Evolutionary conservation across 2,888 invertebrate species (phyloP), one percentile per base, ranked within the genome.

Genomic region (Eupithecia tripunctaria): DNA sequence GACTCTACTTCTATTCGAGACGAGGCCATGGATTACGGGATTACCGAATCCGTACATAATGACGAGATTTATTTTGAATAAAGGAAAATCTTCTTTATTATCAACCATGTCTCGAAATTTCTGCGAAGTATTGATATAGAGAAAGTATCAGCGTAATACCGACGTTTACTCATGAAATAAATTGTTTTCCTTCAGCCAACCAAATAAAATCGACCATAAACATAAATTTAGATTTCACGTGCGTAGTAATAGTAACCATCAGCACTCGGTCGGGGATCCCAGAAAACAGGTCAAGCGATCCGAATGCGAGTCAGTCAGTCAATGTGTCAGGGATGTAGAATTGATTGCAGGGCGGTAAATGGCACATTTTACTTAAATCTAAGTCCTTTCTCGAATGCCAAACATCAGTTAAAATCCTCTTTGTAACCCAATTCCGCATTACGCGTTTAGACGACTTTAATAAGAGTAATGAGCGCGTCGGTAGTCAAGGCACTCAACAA

Each of bases 251-350:
- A 41, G 21, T 21, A 64, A 21, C 38, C 21, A 21, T 64, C 38
- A 15, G 5, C 64, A 21, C 38, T 38, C 25, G 25, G 21, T 36
- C 6, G 21, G 74, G 77, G 76, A 78, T 79, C 56, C 56, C 56
- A 56, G 56, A 76, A 83, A 85, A 81, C 80, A 78, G 84, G 83
- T 83, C 83, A 80, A 82, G 81, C 74, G 78, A 81, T 82, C 77
- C 76, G 75, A 87, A 89, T 86, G 84, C 85, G 81, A 88, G 88
- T 86, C 87, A 88, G 85, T 87, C 84, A 88, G 88, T 89, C 88
- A 89, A 82, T 79, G 56, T 56, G 36, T n/a, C 29, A 63, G n/a
- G 36, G 62, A n/a, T 63, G 21, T 18, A 18, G 32, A 63, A 29
- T 63, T 32, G n/a, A 56, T 56, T 25, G 56, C 25, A 56, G 4